Base-by-base conservation (phyloP, 2,797 vertebrate species). In the Melanotaenia pygmaea region DNA sequence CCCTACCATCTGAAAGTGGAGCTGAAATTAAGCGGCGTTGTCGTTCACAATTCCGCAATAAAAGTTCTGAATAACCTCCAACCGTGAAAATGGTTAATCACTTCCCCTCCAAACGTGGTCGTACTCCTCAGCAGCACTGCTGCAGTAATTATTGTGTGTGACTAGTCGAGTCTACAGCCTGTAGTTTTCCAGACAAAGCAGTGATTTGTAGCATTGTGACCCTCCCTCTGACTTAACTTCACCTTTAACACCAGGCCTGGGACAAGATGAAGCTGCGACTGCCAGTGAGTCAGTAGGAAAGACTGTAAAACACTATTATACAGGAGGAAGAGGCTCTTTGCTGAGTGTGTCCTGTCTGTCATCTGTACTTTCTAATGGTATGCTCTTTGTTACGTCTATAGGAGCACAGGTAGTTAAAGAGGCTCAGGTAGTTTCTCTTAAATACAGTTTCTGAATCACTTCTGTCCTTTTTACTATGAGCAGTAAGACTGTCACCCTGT, bases 151-250 rank as follows among this genome's bases (percentile, higher is more conserved):
- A 40, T 40, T 40, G 38, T 40, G 78, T 84, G 58, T 0, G 59
- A 80, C 54, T 70, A 56, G 82, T 77, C 30, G 10, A 1, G 37
- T 32, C 30, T 79, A 32, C 81, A 83, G 64, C 76, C 82, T 89
- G 72, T 88, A 85, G 58, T 91, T 89, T 38, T 86, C 79, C 43
- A 86, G 77, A 83, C 89, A 88, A 79, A 87, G 85, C 83, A 79
- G 73, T 86, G 74, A 45, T 86, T 38, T 87, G 86, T 74, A 77
- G 45, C 3, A 11, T 76, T 86, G 78, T 72, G 60, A 45, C 83
- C 71, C 38, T 40, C 38, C 84, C 72, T 62, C 67, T 68, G 80
- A 67, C 66, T 76, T 79, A 84, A 76, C 58, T 70, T 64, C 64
- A 67, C 69, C 84, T 81, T 82, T 72, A 85, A 82, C 81, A 85